Evolutionary conservation across 2,113 vertebrate species (phyloP).

Genomic region (Planiliza haematocheilus): DNA sequence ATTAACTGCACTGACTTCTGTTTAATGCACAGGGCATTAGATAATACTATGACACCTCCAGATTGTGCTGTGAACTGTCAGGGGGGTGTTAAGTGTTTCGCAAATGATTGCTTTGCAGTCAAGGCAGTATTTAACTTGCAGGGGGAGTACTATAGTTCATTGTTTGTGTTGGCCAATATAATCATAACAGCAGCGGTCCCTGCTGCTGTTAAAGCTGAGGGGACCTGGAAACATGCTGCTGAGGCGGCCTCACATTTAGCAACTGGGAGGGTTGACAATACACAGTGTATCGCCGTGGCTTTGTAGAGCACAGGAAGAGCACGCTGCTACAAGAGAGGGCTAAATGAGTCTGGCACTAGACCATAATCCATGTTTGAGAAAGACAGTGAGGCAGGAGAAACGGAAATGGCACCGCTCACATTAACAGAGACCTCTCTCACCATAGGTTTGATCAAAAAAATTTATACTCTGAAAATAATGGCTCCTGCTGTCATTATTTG

Average conservation of each 20-base stretch:
- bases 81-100: conserved; percentile 32
- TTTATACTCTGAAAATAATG: conserved; percentile 20
- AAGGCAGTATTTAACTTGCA: conserved; percentile 25
- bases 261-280: conserved; percentile 3
- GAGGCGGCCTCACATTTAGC: conserved; percentile 9
- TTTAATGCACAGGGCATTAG: conserved; percentile 18
- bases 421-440: conserved; percentile 15
- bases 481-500: conserved; percentile 2
- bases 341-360: conserved; percentile 47
- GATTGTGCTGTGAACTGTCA: conserved; percentile 16
- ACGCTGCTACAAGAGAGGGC: conserved; percentile 30
- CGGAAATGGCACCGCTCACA: conserved; percentile 25
- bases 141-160: conserved; percentile 22
- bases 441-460: conserved; percentile 1
- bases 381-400: conserved; percentile 3
- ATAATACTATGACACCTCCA: conserved; percentile 26
- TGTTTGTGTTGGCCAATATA: conserved; percentile 37
- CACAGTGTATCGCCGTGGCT: conserved; percentile 31
- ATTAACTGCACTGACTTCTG: conserved; percentile 22
- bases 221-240: conserved; percentile 5
- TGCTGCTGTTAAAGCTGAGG: conserved; percentile 28
- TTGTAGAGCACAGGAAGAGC: conserved; percentile 16
- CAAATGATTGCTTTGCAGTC: conserved; percentile 39
- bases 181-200: conserved; percentile 27
- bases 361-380: conserved; percentile 46